A percentile compares a stretch with the other conserved stretches of the same genome.
phyloP scores from a whole-genome alignment of 2,113 vertebrate genomes.

The Scomber japonicus region DNA sequence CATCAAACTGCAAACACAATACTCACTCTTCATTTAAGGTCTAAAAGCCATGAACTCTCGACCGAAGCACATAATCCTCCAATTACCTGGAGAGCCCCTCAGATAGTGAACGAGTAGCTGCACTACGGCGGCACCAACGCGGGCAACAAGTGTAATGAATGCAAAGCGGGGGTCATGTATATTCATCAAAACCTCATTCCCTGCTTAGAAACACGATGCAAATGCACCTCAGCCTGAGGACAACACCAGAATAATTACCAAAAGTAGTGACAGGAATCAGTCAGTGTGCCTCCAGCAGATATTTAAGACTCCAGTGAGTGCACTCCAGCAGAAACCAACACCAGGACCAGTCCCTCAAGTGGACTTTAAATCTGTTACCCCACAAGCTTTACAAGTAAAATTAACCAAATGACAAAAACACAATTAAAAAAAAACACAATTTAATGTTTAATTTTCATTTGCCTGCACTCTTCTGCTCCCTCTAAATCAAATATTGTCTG shows the following conservation, averaged over 20 bases:
- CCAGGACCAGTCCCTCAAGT: not conserved
- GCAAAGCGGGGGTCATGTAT: conserved; percentile 53
- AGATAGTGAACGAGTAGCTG: conserved; percentile 17
- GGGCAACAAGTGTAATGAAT: conserved; percentile 59
- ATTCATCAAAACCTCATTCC: conserved; percentile 61
- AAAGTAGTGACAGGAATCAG: conserved; percentile 42
- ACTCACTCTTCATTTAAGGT: conserved; percentile 21
- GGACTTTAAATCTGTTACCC: not conserved
- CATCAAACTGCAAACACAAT: conserved; percentile 34
- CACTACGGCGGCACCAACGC: conserved; percentile 5
- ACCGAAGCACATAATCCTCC: conserved; percentile 47
- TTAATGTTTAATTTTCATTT: conserved; percentile 13
- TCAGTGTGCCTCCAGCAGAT: conserved; percentile 20
- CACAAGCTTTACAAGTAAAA: not conserved
- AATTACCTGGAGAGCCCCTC: conserved; percentile 47
- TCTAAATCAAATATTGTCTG: conserved; percentile 23
- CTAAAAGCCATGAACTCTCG: conserved; percentile 27
- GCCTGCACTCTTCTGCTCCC: not conserved
- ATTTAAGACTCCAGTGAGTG: conserved; percentile 14
- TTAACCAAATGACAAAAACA: not conserved
- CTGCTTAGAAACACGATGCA: conserved; percentile 41
- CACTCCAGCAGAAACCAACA: conserved; percentile 11
- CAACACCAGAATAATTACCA: conserved; percentile 58
- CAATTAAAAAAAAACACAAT: not conserved
- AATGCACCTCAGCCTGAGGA: conserved; percentile 49